These are phyloP conservation scores for Meleagris gallopavo DNA, from an alignment of 2,113 vertebrate species.

Conservation along the genomic window DNA sequence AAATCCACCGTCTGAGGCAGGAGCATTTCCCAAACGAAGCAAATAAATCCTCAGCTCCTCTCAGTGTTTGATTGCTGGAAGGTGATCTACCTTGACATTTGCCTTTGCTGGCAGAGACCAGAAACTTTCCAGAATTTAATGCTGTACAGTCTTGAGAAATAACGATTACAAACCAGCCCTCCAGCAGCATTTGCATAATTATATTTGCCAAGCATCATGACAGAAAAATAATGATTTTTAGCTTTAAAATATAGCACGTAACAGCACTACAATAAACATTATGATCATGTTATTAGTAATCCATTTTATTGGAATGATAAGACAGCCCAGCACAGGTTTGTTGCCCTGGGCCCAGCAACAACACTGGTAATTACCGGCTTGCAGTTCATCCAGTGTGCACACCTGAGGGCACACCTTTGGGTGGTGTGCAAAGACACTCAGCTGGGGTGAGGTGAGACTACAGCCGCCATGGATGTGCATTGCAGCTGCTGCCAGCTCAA, in stretches of 20 bases:
- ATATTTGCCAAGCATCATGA: background rate
- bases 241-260: background rate
- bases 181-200: background rate
- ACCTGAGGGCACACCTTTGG: background rate
- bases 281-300: accelerated
- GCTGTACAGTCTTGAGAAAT: background rate
- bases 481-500: background rate
- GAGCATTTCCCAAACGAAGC: background rate
- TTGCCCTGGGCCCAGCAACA: background rate
- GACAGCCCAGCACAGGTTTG: background rate
- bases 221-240: background rate
- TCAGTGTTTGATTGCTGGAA: background rate
- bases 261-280: background rate
- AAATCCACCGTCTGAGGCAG: accelerated
- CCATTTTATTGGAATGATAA: background rate
- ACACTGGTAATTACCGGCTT: background rate
- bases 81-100: background rate
- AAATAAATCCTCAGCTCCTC: background rate
- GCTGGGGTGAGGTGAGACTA: background rate
- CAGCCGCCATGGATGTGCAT: background rate
- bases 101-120: background rate
- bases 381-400: background rate
- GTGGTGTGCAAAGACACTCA: background rate
- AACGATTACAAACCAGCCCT: background rate
- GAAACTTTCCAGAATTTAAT: background rate